Evolutionary conservation across 2,888 invertebrate genomes (phyloP).

Genomic region (Euplagia quadripunctaria): DNA sequence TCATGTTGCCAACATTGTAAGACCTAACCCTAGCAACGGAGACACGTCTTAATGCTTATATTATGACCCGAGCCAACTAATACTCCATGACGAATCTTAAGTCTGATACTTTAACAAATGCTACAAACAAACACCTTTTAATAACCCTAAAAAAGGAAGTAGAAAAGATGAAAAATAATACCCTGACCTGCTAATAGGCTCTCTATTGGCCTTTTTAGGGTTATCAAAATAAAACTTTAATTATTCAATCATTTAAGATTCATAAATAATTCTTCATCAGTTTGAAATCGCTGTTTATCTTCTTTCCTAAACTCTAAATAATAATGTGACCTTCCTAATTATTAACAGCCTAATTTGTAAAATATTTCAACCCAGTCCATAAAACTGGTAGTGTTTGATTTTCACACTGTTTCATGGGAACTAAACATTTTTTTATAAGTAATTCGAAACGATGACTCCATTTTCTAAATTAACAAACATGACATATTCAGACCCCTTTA

Average conservation of each 20-base stretch:
- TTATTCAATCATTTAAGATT: no score
- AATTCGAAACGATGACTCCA: constrained; percentile 63
- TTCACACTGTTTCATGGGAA: constrained; percentile 64
- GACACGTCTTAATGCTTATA: neutral
- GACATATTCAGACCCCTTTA: constrained; percentile 66
- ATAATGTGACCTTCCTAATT: neutral
- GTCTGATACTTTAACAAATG: neutral
- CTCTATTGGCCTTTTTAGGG: no score
- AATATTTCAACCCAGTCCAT: constrained; percentile 7
- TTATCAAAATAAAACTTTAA: no score
- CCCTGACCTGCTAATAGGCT: no score
- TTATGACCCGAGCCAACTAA: neutral
- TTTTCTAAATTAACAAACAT: constrained; percentile 75
- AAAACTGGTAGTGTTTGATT: constrained; percentile 21
- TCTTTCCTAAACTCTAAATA: neutral
- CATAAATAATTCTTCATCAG: no score
- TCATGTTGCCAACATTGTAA: neutral
- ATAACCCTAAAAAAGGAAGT: no score
- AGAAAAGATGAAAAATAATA: no score
- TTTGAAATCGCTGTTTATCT: no score
- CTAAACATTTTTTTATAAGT: constrained; percentile 50
- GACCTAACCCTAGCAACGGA: neutral
- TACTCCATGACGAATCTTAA: neutral
- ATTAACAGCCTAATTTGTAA: neutral
- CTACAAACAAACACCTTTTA: no score